Evolutionary conservation across 2,113 vertebrate species (phyloP).

Genomic region (Glaucomys volans): DNA sequence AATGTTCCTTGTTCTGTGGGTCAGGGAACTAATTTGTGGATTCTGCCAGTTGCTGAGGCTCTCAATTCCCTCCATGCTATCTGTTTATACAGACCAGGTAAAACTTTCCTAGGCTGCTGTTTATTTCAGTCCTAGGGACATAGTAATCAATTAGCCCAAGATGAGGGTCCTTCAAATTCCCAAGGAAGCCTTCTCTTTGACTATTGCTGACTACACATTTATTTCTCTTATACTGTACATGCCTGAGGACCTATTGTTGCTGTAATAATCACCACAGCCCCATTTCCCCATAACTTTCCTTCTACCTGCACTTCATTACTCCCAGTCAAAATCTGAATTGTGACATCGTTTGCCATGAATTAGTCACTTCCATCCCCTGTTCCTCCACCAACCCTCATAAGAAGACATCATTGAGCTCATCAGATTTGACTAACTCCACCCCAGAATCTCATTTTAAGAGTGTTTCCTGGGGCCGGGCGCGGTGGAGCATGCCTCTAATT

Average conservation of each 20-base stretch:
- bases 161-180: neutral
- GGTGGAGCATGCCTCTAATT: too few species aligned
- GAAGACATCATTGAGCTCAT: neutral
- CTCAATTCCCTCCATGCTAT: neutral
- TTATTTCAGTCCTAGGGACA: neutral
- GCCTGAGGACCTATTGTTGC: neutral
- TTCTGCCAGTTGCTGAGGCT: neutral
- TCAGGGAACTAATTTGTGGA: neutral
- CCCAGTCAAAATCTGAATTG: neutral
- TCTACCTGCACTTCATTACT: neutral
- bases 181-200: neutral
- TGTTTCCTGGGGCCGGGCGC: neutral
- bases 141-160: neutral
- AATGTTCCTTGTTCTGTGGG: neutral
- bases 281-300: neutral
- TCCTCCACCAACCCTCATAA: neutral
- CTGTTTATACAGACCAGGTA: neutral
- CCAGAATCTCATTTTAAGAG: conserved; percentile 1
- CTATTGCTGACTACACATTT: neutral
- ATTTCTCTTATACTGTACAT: neutral
- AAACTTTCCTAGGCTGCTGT: neutral
- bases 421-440: neutral
- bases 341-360: neutral
- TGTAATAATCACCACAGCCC: neutral
- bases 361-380: neutral